Evolutionary conservation across 2,888 invertebrate genomes (phyloP), one percentile per base, ranked within the genome.

Genomic region (Cloeon dipterum): DNA sequence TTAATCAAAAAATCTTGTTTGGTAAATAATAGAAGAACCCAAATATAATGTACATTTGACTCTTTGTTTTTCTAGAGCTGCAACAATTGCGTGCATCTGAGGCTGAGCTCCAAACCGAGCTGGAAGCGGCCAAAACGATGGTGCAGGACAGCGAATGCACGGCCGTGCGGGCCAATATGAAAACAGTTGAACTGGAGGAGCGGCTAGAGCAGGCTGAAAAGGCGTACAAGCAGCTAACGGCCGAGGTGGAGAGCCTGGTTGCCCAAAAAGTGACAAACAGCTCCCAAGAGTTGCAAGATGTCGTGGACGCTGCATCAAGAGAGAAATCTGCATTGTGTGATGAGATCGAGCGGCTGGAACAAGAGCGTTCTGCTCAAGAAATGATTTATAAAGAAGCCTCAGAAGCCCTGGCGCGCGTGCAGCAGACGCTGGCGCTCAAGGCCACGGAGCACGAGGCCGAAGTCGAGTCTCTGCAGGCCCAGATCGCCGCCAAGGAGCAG

Each of bases 111-210:
- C 29, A 29, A n/a, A 16, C 29, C 8, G 29, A 29, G 29, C n/a
- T 29, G 7, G 29, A 29, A n/a, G 29, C 29, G 29, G 29, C 29
- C 7, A n/a, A 14, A 11, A 16, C 10, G 5, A 16, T 16, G 7
- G 13, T 29, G 7, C 8, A 11, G 14, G 29, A 29, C 7, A n/a
- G 29, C 7, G 29, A 29, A 5, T n/a, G 29, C 29, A 29, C 66
- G 37, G 69, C 73, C 50, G 77, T 82, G n/a, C 68, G 69, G 19
- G 70, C 76, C 2, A 78, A 83, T 60, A 72, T 83, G 50, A 73
- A 70, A 45, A 70, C 74, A 5, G 74, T 78, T 25, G 75, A 81
- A 47, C 54, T 79, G 41, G 83, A 85, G 53, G 82, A 83, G 52
- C 71, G 77, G 52, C 57, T 78, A 34, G 75, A 69, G 10, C 38